phyloP scores from a whole-genome alignment of 37 sponge, comb jelly and placozoan species.

The Cladorhizidae sp. region DNA sequence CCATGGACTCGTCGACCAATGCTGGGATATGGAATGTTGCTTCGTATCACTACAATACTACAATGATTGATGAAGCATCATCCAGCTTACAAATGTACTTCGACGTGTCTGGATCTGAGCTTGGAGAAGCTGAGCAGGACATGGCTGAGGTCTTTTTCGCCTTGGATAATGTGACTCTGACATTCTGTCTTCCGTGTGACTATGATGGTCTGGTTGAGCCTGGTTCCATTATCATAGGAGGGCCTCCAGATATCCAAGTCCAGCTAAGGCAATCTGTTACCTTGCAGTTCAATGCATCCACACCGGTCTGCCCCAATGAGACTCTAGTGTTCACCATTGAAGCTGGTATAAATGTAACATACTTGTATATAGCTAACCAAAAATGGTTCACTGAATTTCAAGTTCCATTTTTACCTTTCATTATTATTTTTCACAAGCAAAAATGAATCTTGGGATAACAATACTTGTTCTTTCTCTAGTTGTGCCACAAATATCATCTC shows the following conservation, averaged over 20 bases:
- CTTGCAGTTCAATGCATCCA: conserved; percentile 24
- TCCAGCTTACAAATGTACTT: background rate
- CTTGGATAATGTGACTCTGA: conserved; percentile 44
- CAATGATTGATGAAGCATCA: background rate
- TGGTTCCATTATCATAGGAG: conserved; percentile 18
- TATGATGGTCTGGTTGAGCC: conserved; percentile 33
- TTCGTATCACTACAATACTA: background rate
- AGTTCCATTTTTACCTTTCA: background rate
- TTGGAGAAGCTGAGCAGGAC: conserved; percentile 38
- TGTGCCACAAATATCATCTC: conserved; percentile 8
- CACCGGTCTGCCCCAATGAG: conserved; percentile 47
- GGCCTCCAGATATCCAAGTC: conserved; percentile 3
- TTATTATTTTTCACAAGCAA: conserved; percentile 2
- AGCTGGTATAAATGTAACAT: conserved; percentile 57
- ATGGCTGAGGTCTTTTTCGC: conserved; percentile 10
- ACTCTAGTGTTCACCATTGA: conserved; percentile 39
- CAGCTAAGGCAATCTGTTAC: background rate
- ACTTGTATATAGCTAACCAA: too few species aligned
- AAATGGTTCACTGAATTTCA: too few species aligned
- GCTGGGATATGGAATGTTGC: background rate
- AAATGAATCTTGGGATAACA: background rate
- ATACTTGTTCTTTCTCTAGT: conserved; percentile 14
- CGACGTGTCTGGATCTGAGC: background rate
- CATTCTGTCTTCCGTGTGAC: conserved; percentile 65
- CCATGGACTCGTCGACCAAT: background rate